Evolutionary conservation across 2,113 vertebrate species (phyloP).

Genomic region (Limnothrissa miodon): DNA sequence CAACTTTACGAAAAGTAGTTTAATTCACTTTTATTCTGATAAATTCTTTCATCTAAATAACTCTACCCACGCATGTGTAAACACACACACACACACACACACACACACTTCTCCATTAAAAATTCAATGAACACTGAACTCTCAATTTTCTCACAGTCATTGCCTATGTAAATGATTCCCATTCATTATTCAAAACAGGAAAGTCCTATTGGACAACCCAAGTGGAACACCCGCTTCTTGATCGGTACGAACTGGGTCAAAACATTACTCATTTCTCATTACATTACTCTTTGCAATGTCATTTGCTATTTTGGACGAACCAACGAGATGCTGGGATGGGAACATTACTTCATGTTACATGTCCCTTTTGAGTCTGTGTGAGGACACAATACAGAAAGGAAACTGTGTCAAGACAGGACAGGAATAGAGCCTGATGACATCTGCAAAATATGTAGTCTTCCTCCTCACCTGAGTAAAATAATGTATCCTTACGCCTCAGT

Average conservation of each 20-base stretch:
- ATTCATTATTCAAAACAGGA: constrained; percentile 37
- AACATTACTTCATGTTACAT: not conserved
- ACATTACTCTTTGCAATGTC: constrained; percentile 11
- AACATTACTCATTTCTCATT: not conserved
- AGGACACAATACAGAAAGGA: not conserved
- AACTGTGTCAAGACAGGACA: not conserved
- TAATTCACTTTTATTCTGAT: not conserved
- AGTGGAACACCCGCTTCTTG: not conserved
- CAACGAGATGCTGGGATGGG: not conserved
- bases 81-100: constrained; percentile 15
- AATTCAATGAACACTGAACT: constrained; percentile 20
- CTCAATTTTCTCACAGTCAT: constrained; percentile 19
- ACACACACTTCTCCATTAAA: constrained; percentile 5
- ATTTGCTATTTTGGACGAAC: constrained; percentile 20
- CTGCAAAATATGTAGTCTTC: not conserved
- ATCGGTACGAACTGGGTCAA: not conserved
- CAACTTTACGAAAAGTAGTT: not conserved
- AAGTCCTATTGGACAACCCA: constrained; percentile 17
- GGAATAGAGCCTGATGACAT: not conserved
- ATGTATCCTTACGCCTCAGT: not conserved
- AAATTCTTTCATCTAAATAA: not conserved
- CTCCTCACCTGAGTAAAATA: not conserved
- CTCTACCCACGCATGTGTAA: not conserved
- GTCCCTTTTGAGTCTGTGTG: not conserved
- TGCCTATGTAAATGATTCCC: constrained; percentile 15